Evolutionary conservation across 92 coral and sea anemone genomes (phyloP).

Genomic region (Metridium senile): DNA sequence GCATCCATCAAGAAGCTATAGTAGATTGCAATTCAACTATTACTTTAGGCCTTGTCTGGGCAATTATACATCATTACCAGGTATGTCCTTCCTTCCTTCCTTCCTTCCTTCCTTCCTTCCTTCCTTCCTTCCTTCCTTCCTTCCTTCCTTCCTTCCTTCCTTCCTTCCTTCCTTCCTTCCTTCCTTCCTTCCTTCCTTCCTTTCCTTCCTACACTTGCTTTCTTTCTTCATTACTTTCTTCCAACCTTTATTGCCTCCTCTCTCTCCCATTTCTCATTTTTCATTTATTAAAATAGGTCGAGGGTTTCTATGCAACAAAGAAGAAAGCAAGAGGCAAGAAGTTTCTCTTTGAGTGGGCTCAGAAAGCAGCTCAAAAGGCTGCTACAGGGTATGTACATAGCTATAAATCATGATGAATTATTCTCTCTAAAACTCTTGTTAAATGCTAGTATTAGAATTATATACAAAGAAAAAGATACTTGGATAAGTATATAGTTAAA

Average conservation of each 20-base stretch:
- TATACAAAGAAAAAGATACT: too few species aligned
- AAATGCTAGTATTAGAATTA: background rate
- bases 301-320: conserved; percentile 73
- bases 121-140: background rate
- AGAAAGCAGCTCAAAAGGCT: conserved; percentile 71
- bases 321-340: conserved; percentile 83
- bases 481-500: too few species aligned
- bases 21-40: conserved; percentile 78
- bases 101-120: background rate
- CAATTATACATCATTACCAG: conserved; percentile 84
- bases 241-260: background rate
- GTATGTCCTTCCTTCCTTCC: conserved; percentile 14
- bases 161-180: background rate
- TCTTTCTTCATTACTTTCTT: background rate
- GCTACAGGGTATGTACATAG: conserved; percentile 63
- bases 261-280: too few species aligned
- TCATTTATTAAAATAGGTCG: too few species aligned
- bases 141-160: background rate
- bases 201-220: background rate
- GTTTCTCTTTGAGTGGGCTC: conserved; percentile 79
- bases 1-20: conserved; percentile 77
- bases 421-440: background rate
- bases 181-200: background rate
- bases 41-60: conserved; percentile 80
- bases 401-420: too few species aligned